phyloP scores from a whole-genome alignment of 2,113 vertebrate genomes.

The Tragelaphus scriptus region DNA sequence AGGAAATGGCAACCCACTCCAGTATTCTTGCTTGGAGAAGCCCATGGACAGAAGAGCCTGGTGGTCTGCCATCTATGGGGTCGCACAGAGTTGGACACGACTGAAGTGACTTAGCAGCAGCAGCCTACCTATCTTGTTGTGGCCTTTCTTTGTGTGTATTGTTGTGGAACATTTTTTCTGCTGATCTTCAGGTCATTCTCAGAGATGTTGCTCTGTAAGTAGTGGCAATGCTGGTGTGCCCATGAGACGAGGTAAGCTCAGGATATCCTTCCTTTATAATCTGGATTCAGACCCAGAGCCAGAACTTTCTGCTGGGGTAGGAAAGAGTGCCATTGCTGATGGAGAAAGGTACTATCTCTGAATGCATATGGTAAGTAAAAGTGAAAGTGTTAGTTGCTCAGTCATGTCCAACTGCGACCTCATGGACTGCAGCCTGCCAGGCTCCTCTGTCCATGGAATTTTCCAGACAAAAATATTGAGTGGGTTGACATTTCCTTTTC shows the following conservation, averaged over 20 bases:
- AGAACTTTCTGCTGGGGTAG: not conserved
- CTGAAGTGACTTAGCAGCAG: no score
- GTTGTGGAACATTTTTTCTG: not conserved
- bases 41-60: no score
- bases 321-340: fast-evolving
- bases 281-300: not conserved
- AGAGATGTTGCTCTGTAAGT: not conserved
- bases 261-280: not conserved
- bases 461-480: not conserved
- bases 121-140: not conserved
- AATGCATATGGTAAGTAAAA: not conserved
- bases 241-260: not conserved
- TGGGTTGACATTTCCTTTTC: not conserved
- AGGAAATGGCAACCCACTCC: not conserved
- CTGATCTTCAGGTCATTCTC: not conserved
- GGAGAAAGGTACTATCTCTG: not conserved
- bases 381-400: not conserved
- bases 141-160: not conserved
- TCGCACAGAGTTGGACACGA: no score
- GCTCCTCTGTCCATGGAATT: not conserved
- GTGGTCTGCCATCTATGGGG: no score
- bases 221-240: not conserved
- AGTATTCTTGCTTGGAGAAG: no score
- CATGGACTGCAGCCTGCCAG: not conserved
- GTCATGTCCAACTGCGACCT: not conserved